Evolutionary conservation across 2,113 vertebrate species (phyloP).

Genomic region (Riparia riparia): DNA sequence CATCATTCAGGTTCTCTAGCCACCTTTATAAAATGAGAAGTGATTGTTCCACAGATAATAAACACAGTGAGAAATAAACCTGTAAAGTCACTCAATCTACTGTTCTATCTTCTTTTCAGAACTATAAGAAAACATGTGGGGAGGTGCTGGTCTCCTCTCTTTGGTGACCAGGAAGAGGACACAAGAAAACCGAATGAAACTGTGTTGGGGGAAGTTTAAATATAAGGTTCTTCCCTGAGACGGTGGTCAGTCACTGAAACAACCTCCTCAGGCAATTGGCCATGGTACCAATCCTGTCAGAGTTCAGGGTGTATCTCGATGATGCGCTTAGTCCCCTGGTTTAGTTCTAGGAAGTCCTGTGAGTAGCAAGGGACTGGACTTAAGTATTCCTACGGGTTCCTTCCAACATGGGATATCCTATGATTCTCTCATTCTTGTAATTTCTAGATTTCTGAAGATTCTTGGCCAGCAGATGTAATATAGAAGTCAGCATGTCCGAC

Average conservation of each 20-base stretch:
- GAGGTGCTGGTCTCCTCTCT: not conserved
- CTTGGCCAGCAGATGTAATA: not conserved
- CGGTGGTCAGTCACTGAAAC: fast-evolving
- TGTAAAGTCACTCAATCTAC: not conserved
- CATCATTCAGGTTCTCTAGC: not conserved
- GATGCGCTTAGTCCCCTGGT: not conserved
- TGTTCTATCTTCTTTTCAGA: not conserved
- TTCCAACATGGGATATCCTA: not conserved
- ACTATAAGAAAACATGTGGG: not conserved
- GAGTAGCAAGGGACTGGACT: not conserved
- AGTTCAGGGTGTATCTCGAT: not conserved
- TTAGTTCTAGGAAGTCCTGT: not conserved
- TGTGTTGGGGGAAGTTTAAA: not conserved
- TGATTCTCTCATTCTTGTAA: not conserved
- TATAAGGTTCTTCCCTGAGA: not conserved
- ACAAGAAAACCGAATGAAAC: not conserved
- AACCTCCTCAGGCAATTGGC: not conserved
- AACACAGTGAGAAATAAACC: not conserved
- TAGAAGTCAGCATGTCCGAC: not conserved
- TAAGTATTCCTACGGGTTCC: fast-evolving
- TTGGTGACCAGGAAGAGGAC: not conserved
- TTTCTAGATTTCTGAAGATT: not conserved
- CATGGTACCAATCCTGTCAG: not conserved
- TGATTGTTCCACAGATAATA: not conserved
- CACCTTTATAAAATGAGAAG: not conserved